Conservation (phyloP, 2,113 vertebrate species). For the Callocephalon fimbriatum region DNA sequence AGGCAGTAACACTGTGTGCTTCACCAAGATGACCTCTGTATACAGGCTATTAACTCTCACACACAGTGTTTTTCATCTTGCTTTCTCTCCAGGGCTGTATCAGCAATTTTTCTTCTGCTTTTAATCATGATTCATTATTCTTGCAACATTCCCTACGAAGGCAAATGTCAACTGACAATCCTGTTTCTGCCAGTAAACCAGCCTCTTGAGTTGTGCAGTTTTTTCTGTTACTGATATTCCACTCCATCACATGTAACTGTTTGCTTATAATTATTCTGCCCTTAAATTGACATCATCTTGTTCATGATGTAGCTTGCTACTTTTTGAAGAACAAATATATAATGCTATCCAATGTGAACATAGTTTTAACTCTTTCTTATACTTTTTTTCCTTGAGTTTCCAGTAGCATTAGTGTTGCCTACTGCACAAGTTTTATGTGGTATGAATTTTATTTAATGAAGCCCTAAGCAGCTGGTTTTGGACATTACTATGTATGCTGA, state of each 20-base stretch:
- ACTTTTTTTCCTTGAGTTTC: background rate
- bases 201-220: background rate
- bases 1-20: background rate
- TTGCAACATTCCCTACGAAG: background rate
- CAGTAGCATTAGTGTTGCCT: background rate
- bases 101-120: background rate
- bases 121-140: background rate
- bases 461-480: background rate
- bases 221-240: background rate
- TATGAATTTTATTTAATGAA: background rate
- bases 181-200: background rate
- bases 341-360: background rate
- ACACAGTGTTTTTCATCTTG: background rate
- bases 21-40: background rate
- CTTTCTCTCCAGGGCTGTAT: background rate
- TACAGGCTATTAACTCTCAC: background rate
- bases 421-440: background rate
- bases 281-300: background rate
- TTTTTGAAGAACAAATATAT: background rate
- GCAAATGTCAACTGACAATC: background rate
- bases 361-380: background rate
- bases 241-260: background rate
- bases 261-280: background rate
- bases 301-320: background rate
- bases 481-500: background rate